These are phyloP conservation scores for Halictus rubicundus DNA, from an alignment of 1,140 invertebrate genomes.

Conservation along the genomic window DNA sequence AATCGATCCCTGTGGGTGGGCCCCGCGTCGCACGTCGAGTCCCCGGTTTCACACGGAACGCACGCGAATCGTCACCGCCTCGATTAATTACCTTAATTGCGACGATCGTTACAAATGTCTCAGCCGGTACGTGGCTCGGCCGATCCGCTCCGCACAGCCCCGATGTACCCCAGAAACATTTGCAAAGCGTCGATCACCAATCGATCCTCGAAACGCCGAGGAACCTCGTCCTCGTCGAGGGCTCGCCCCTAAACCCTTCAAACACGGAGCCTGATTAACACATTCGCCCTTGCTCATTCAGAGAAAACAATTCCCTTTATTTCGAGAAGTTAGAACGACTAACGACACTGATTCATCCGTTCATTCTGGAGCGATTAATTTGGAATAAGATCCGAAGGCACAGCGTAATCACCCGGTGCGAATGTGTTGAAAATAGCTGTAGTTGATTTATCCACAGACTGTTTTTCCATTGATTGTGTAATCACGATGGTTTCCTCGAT, in stretches of 20 bases:
- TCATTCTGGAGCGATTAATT: too few species aligned
- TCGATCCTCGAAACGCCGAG: neutral
- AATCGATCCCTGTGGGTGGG: conserved; percentile 49
- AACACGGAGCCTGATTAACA: neutral
- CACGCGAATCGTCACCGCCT: conserved; percentile 41
- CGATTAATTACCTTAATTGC: conserved; percentile 69
- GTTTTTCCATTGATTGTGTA: too few species aligned
- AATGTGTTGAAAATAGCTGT: too few species aligned
- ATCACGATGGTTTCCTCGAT: too few species aligned
- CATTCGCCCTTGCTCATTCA: too few species aligned
- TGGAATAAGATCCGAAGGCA: too few species aligned
- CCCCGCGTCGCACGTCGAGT: neutral
- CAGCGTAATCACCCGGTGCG: too few species aligned
- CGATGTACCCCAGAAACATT: conserved; percentile 74
- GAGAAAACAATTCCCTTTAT: too few species aligned
- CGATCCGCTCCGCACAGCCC: neutral
- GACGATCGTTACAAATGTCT: conserved; percentile 78
- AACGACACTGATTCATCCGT: too few species aligned
- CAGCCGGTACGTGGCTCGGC: conserved; percentile 44
- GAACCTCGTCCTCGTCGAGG: neutral
- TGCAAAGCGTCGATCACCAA: conserved; percentile 66
- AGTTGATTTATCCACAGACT: too few species aligned
- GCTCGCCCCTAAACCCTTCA: conserved; percentile 11
- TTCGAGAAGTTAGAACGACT: too few species aligned
- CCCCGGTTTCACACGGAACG: conserved; percentile 25